Evolutionary conservation across 2,797 vertebrate genomes (phyloP).

Genomic region (Champsocephalus gunnari): DNA sequence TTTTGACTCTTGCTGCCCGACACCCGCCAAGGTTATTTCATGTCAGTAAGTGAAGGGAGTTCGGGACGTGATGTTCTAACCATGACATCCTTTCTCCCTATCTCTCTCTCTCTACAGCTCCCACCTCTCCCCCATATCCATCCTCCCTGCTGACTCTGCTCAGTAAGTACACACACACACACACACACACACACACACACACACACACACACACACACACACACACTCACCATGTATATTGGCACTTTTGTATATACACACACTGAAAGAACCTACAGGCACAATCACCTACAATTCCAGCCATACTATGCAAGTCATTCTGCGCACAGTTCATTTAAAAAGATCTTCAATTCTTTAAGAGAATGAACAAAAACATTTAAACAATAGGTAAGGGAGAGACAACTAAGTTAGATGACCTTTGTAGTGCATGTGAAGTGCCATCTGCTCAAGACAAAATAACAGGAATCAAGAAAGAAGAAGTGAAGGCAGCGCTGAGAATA

Average conservation of each 20-base stretch:
- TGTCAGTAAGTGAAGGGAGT: slow-evolving; percentile 23
- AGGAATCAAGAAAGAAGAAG: slow-evolving; percentile 8
- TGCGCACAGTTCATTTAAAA: no score
- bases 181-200: neutral
- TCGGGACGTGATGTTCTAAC: slow-evolving; percentile 66
- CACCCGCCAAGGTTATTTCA: slow-evolving; percentile 44
- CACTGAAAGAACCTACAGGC: neutral
- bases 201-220: no score
- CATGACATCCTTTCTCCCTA: slow-evolving; percentile 59
- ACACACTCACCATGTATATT: neutral
- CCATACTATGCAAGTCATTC: no score
- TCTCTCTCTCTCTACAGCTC: slow-evolving; percentile 85
- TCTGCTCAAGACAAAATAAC: slow-evolving; percentile 23
- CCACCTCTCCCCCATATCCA: slow-evolving; percentile 88
- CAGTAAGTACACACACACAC: slow-evolving; percentile 87
- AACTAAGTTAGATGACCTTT: neutral
- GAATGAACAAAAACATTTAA: neutral
- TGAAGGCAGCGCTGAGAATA: neutral
- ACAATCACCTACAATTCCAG: neutral
- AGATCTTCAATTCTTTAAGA: neutral
- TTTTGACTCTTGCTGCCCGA: slow-evolving; percentile 32
- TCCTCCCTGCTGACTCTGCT: slow-evolving; percentile 93
- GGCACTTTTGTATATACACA: neutral
- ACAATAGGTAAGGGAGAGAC: neutral
- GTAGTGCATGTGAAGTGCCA: neutral